A percentile compares a stretch with the other conserved stretches of the same genome.
Evolutionary conservation across 1,140 invertebrate species (phyloP).

Genomic region (Cydia fagiglandana): DNA sequence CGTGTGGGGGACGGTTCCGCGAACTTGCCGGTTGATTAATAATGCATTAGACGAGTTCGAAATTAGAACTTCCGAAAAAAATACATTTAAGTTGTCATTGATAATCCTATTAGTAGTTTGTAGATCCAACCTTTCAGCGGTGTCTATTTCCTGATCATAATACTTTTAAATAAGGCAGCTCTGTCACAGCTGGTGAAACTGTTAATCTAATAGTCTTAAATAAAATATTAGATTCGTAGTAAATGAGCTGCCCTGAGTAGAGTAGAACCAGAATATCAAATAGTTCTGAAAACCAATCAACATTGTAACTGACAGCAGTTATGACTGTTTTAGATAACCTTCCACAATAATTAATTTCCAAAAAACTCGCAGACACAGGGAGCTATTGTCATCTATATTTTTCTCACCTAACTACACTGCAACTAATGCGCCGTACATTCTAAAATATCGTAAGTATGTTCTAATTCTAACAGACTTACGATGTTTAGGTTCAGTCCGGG

Average conservation of each 20-base stretch:
- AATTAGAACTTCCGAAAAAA: not conserved
- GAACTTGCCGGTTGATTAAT: not conserved
- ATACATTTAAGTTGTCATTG: too few relatives aligned
- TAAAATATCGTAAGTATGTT: not conserved
- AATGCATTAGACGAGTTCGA: not conserved
- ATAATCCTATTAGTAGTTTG: too few relatives aligned
- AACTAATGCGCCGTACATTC: not conserved
- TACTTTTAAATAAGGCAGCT: too few relatives aligned
- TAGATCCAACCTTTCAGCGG: too few relatives aligned
- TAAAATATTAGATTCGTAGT: too few relatives aligned
- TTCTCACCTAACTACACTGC: constrained; percentile 23
- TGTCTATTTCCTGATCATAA: too few relatives aligned
- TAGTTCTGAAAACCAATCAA: not conserved
- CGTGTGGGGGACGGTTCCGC: not conserved
- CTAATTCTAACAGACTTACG: not conserved
- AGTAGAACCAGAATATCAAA: too few relatives aligned
- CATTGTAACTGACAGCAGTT: not conserved
- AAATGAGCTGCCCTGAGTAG: too few relatives aligned
- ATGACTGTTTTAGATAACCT: not conserved
- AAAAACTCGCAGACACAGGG: not conserved
- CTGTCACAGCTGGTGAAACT: too few relatives aligned
- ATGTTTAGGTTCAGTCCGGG: not conserved
- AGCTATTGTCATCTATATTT: constrained; percentile 19
- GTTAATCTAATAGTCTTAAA: too few relatives aligned
- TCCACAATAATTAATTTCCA: constrained; percentile 10